Evolutionary conservation across 1,140 invertebrate genomes (phyloP).

Genomic region (Cydia splendana): DNA sequence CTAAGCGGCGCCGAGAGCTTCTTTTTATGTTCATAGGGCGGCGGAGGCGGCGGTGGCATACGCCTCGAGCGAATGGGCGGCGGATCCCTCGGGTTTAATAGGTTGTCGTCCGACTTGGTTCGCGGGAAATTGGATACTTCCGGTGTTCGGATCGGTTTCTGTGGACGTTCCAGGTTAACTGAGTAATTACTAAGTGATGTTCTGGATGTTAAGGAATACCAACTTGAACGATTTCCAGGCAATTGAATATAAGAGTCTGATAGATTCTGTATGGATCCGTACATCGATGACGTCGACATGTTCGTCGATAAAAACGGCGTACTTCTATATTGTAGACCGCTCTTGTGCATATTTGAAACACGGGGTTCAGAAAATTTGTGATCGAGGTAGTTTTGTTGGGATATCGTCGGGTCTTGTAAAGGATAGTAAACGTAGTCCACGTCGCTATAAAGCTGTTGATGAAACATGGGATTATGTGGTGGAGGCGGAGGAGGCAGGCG

Average conservation of each 20-base stretch:
- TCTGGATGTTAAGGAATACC: conserved; percentile 81
- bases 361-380: conserved; percentile 85
- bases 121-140: conserved; percentile 82
- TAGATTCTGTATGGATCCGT: conserved; percentile 88
- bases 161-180: conserved; percentile 80
- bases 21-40: conserved; percentile 82
- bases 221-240: conserved; percentile 79
- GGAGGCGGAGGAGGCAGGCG: conserved; percentile 82
- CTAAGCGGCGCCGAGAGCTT: conserved; percentile 64
- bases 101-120: conserved; percentile 89
- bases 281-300: conserved; percentile 83
- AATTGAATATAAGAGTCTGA: conserved; percentile 85
- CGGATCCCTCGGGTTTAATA: conserved; percentile 84
- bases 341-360: conserved; percentile 81
- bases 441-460: conserved; percentile 92
- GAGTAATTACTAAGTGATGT: conserved; percentile 80
- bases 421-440: conserved; percentile 95
- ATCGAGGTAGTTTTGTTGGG: conserved; percentile 93
- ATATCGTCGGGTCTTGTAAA: conserved; percentile 91
- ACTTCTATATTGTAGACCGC: conserved; percentile 87
- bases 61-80: conserved; percentile 82
- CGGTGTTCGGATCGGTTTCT: conserved; percentile 78
- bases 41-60: conserved; percentile 87
- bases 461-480: conserved; percentile 89
- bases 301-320: conserved; percentile 87